These are phyloP conservation scores for Aricia artaxerxes DNA, from an alignment of 2,888 invertebrate species.

Conservation along the genomic window DNA sequence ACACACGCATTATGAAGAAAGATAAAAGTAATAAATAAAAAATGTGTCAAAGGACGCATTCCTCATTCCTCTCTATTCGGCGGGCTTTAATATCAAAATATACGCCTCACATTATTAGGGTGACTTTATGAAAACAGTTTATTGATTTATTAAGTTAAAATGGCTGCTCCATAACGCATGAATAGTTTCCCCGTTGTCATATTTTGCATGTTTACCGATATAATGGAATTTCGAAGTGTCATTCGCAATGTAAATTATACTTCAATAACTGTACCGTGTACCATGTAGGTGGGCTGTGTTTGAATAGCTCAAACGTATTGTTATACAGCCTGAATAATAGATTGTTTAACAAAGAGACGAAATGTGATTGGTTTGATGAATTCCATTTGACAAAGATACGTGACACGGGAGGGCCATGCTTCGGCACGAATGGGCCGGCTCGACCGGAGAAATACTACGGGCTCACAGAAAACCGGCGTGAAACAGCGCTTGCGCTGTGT, in stretches of 20 bases:
- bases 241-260: conserved; percentile 9
- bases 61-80: not conserved
- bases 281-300: not conserved
- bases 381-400: not conserved
- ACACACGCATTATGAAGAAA: not conserved
- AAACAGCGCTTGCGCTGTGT: no score
- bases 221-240: not conserved
- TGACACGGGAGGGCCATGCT: no score
- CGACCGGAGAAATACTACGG: no score
- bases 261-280: not conserved
- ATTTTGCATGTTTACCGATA: conserved; percentile 5
- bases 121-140: conserved; percentile 12
- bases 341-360: not conserved
- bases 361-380: not conserved
- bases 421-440: no score
- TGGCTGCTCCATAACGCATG: conserved; percentile 3
- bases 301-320: not conserved
- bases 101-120: not conserved
- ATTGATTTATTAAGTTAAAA: conserved; percentile 16
- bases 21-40: not conserved
- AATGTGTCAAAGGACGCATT: not conserved
- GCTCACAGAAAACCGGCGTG: no score
- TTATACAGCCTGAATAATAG: not conserved
- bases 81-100: not conserved
- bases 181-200: conserved; percentile 8